Evolutionary conservation across 2,113 vertebrate genomes (phyloP), one percentile per base, ranked within the genome.

Genomic region (Apteryx mantelli): DNA sequence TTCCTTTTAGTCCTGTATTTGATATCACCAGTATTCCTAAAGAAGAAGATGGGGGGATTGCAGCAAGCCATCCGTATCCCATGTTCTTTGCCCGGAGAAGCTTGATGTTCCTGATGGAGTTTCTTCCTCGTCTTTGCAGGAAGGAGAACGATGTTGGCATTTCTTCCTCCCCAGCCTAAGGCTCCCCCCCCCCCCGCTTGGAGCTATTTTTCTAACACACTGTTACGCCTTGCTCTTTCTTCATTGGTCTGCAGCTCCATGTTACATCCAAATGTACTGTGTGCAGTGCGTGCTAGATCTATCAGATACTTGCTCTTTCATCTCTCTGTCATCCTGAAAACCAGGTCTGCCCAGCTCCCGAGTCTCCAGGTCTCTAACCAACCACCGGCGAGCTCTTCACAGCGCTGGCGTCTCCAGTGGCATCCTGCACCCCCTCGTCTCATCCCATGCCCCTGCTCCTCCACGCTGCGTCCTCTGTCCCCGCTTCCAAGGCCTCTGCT

Each of bases 341-440:
- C 12, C 5, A 16, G 22, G 34, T 82, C 42, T 61, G 16, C 16
- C 17, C 25, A 70, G 32, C 64, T 87, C 50, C 11, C 24, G 66
- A 30, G 21, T 13, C 44, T 28, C 7, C 25, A 34, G 8, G 17
- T n/a, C 44, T 26, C 74, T 32, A 8, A 71, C 36, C 21, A 78
- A 3, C 10, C n/a, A 52, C 55, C 7, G 13, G 38, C 61, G 50
- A 84, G 9, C 18, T 61, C 64, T 61, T 65, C 11, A n/a, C 50
- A 78, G 25, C 46, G 61, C 50, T 42, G 40, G 44, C 11, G 15
- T 63, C 19, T 11, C 32, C 56, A 71, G 44, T 2, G 5, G 7
- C 28, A 65, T 17, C 36, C 55, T 0, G 0, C 46, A 5, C 3
- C 40, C 42, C 3, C 6, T n/a, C 48, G 70, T 76, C 74, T n/a